A percentile compares a stretch with the other conserved stretches of the same genome.
These are phyloP conservation scores for Epizoanthus scotinus DNA, from an alignment of 92 coral and sea anemone species.

Conservation along the genomic window DNA sequence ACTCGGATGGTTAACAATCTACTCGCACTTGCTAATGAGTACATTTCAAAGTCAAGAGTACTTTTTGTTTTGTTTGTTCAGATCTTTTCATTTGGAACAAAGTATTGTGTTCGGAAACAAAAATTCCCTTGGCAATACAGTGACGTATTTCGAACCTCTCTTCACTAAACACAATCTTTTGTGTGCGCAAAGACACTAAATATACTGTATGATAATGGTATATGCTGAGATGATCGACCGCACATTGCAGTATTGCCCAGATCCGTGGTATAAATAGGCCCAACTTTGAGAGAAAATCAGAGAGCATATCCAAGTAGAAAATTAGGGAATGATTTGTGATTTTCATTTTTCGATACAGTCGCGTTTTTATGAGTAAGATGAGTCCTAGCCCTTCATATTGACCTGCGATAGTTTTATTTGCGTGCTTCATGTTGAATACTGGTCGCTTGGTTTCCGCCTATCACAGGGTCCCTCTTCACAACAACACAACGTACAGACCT, in stretches of 20 bases:
- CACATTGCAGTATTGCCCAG: background rate
- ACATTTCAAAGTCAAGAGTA: constrained; percentile 40
- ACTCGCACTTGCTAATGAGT: constrained; percentile 10
- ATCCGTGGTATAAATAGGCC: background rate
- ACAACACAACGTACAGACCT: background rate
- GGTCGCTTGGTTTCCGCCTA: background rate
- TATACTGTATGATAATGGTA: background rate
- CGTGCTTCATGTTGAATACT: background rate
- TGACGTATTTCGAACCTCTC: constrained; percentile 1
- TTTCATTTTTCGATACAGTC: too few species aligned
- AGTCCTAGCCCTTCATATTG: background rate
- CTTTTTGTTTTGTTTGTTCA: constrained; percentile 15
- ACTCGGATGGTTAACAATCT: constrained; percentile 8
- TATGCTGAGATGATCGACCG: too few species aligned
- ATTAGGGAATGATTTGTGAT: too few species aligned
- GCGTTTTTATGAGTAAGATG: background rate
- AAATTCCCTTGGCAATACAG: constrained; percentile 4
- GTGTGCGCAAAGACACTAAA: background rate
- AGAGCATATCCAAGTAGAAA: background rate
- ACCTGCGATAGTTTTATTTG: background rate
- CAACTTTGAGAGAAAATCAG: background rate
- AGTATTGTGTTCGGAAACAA: constrained; percentile 26
- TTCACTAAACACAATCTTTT: constrained; percentile 5
- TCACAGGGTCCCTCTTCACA: background rate
- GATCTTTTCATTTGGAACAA: constrained; percentile 33